Evolutionary conservation across 2,888 invertebrate species (phyloP), one percentile per base, ranked within the genome.

Genomic region (Ormia ochracea): DNA sequence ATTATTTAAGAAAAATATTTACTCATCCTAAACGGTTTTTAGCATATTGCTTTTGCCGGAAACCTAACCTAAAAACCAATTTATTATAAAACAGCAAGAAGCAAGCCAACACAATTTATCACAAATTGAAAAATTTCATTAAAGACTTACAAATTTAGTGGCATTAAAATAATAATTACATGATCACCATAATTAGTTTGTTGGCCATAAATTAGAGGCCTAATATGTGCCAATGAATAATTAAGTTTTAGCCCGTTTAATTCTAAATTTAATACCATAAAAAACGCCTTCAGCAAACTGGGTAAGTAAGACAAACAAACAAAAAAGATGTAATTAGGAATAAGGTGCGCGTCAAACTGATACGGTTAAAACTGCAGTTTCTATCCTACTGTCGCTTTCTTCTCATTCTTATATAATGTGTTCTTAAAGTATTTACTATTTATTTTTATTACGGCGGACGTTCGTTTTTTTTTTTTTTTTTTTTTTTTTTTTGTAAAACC

Each of bases 41-140:
- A 52, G 41, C 48, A 59, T 38, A 38, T 14, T 36, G 33, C n/a
- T 3, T 50, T 28, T 17, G 72, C 68, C 80, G 80, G 80, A 80
- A 80, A 58, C 80, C 80, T 73, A 68, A 68, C 80, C 80, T 73
- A 66, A 61, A 76, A 68, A 68, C 33, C 68, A 61, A 68, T 68
- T 61, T 68, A 72, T 63, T n/a, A n/a, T n/a, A n/a, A 59, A 70
- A 68, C 2, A 5, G 17, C 54, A 45, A 63, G 52, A 63, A 59
- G 59, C 68, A 63, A 59, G 59, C 68, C 38, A 68, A 59, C 41
- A 38, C 74, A 23, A 14, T 48, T 52, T 31, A 9, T 36, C 12
- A 23, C 56, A 68, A 74, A 33, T 28, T 10, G 38, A 10, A 45
- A 61, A 61, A 14, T 76, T 63, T 68, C n/a, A n/a, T 66, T 73